Percentiles rank a stretch among this genome's conserved stretches.
These are phyloP conservation scores for Masnerella sp. DNA, from an alignment of 2,888 invertebrate genomes.

Conservation along the genomic window DNA sequence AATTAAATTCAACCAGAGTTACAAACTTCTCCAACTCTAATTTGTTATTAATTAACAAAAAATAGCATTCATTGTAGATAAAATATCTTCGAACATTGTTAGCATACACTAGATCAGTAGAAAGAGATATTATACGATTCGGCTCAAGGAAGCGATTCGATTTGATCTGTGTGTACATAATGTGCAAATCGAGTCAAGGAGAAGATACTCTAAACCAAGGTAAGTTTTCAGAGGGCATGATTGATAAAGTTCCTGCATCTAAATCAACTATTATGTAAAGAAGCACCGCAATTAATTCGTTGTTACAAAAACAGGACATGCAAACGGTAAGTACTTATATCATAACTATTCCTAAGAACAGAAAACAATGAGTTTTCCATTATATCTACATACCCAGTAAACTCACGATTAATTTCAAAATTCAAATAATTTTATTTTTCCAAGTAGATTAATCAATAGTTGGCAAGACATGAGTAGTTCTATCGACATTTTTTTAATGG, in stretches of 20 bases:
- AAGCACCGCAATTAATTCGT: slow-evolving; percentile 12
- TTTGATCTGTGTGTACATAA: slow-evolving; percentile 93
- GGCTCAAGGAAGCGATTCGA: slow-evolving; percentile 88
- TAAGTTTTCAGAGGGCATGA: slow-evolving; percentile 69
- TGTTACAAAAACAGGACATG: slow-evolving; percentile 35
- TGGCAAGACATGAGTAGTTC: no score
- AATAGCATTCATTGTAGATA: no score
- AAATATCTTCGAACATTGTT: slow-evolving; percentile 7
- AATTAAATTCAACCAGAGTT: no score
- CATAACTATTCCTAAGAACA: slow-evolving; percentile 38
- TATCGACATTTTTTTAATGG: no score
- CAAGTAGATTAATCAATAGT: no score
- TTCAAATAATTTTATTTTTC: no score
- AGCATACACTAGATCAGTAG: slow-evolving; percentile 95
- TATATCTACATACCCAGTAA: no score
- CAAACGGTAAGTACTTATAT: slow-evolving; percentile 35
- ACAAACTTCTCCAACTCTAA: no score
- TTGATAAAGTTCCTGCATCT: slow-evolving; percentile 32
- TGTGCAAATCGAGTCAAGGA: slow-evolving; percentile 94
- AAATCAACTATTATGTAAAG: slow-evolving; percentile 46
- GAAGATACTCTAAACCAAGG: slow-evolving; percentile 89
- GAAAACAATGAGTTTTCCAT: no score
- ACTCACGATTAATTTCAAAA: no score
- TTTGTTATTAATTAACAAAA: no score
- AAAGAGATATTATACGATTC: slow-evolving; percentile 92